Conservation (phyloP, 30 jellyfish, hydroid and myxozoan genomes). For the Aurelia sp. region DNA sequence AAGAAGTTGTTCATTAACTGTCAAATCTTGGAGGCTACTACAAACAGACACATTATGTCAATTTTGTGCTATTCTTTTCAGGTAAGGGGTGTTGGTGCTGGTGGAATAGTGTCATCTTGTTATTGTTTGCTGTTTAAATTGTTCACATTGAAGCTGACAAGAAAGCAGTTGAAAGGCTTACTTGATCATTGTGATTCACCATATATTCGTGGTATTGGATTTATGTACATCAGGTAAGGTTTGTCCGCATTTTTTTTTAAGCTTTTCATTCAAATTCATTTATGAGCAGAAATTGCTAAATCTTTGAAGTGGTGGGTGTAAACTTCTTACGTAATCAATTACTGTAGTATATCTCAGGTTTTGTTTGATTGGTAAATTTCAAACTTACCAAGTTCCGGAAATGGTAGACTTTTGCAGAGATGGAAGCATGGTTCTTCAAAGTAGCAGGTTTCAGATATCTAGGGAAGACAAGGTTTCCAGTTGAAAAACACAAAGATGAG, state of each 20-base stretch:
- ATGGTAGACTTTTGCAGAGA: no score
- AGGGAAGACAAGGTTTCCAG: no score
- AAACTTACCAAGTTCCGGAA: no score
- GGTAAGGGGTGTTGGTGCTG: constrained; percentile 99
- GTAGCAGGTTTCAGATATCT: no score
- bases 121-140: constrained; percentile 88
- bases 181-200: constrained; percentile 95
- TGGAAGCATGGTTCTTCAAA: no score
- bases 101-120: constrained; percentile 97
- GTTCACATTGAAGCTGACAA: constrained; percentile 89
- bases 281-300: no score
- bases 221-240: constrained; percentile 87
- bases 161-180: constrained; percentile 80
- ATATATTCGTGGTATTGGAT: constrained; percentile 94
- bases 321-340: no score
- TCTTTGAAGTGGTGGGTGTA: no score
- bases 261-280: no score
- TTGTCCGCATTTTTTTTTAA: neutral
- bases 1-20: neutral
- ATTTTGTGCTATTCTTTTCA: neutral
- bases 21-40: neutral
- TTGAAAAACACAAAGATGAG: no score
- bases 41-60: neutral
- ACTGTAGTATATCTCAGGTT: no score
- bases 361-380: no score